phyloP scores from a whole-genome alignment of 2,888 invertebrate genomes.

The Eudemis profundana region DNA sequence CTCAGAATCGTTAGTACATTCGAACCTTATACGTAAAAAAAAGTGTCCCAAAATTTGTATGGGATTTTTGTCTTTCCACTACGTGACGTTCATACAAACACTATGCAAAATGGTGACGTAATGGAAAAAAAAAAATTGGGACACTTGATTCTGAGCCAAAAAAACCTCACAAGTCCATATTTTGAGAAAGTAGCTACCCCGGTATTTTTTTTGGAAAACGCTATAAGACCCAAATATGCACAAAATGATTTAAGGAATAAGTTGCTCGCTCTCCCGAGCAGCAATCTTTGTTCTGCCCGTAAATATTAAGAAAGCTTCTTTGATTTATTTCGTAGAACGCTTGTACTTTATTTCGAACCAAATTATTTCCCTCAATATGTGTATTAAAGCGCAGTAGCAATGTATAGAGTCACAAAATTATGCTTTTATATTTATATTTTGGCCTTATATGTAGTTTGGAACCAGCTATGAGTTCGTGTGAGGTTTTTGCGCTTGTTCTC shows the following conservation, averaged over 20 bases:
- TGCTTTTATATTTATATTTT: constrained; percentile 69
- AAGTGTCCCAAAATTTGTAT: no score
- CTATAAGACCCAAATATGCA: constrained; percentile 6
- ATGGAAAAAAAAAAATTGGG: no score
- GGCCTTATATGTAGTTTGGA: constrained; percentile 73
- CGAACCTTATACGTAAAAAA: no score
- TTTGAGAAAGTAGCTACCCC: no score
- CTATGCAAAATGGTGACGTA: no score
- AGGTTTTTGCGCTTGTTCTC: constrained; percentile 66
- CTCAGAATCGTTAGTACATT: no score
- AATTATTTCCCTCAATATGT: constrained; percentile 68
- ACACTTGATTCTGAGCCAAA: no score
- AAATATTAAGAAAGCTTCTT: constrained; percentile 64
- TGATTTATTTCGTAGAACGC: constrained; percentile 75
- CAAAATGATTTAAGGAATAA: not conserved
- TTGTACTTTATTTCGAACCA: constrained; percentile 68
- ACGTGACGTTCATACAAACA: no score
- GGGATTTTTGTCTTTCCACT: no score
- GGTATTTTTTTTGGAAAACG: no score
- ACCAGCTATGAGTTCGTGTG: constrained; percentile 58
- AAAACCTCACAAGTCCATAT: no score
- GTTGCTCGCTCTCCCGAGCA: not conserved
- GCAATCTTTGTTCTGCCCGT: not conserved
- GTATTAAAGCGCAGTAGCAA: constrained; percentile 76
- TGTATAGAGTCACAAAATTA: constrained; percentile 70